Conservation (phyloP, 92 coral and sea anemone genomes). For the Epizoanthus fatuus region DNA sequence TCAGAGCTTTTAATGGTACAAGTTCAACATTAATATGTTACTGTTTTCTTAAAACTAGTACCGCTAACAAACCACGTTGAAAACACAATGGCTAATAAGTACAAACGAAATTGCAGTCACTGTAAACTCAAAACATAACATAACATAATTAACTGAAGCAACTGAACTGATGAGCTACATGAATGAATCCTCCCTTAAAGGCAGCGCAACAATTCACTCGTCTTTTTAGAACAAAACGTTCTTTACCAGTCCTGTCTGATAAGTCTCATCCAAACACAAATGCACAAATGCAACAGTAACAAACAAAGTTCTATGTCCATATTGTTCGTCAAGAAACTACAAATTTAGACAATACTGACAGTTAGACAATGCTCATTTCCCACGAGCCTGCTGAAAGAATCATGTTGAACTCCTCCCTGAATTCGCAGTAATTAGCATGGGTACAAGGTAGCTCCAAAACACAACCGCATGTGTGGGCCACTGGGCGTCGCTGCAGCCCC, state of each 20-base stretch:
- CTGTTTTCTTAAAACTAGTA: too few relatives aligned
- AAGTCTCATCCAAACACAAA: background rate
- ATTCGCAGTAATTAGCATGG: background rate
- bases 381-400: background rate
- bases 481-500: background rate
- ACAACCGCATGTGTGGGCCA: background rate
- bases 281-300: background rate
- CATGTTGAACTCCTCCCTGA: slow-evolving; percentile 9
- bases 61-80: too few relatives aligned
- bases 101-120: too few relatives aligned
- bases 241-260: background rate
- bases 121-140: too few relatives aligned
- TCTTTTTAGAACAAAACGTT: too few relatives aligned
- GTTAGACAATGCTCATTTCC: slow-evolving; percentile 9
- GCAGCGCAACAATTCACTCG: too few relatives aligned
- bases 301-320: background rate
- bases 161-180: too few relatives aligned
- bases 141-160: too few relatives aligned
- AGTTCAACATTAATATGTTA: too few relatives aligned
- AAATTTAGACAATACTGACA: background rate
- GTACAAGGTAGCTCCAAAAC: slow-evolving; percentile 4
- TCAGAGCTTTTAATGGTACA: too few relatives aligned
- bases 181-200: too few relatives aligned
- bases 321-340: slow-evolving; percentile 4
- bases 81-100: too few relatives aligned